These are phyloP conservation scores for Taenaris catops DNA, from an alignment of 2,888 invertebrate genomes.

Conservation along the genomic window DNA sequence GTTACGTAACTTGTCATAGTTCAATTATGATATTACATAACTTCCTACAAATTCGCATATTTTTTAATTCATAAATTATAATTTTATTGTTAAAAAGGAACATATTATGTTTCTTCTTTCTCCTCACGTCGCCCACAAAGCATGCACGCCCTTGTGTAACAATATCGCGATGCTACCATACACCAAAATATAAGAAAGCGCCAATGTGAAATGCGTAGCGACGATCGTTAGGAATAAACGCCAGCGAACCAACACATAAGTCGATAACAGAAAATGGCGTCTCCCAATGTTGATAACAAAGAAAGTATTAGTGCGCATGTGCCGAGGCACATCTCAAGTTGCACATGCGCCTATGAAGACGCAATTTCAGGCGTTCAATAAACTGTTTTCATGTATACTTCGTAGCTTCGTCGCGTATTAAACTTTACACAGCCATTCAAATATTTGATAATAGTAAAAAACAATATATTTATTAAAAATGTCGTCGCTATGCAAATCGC, in stretches of 20 bases:
- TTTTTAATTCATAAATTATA: no score
- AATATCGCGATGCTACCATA: no score
- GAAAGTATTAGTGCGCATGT: constrained; percentile 1
- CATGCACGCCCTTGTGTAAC: no score
- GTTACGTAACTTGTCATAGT: no score
- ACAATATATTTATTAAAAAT: no score
- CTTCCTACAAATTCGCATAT: no score
- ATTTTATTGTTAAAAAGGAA: no score
- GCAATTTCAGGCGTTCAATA: constrained; percentile 1
- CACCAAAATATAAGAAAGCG: no score
- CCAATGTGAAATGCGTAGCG: neutral
- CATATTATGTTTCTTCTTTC: no score
- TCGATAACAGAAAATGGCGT: constrained; percentile 2
- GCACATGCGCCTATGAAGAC: neutral
- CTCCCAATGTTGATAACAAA: constrained; percentile 2
- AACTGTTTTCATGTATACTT: neutral
- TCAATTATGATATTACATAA: no score
- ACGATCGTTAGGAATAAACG: neutral
- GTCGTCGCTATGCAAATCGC: constrained; percentile 8
- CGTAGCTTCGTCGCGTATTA: neutral
- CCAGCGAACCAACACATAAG: neutral
- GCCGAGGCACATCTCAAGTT: neutral
- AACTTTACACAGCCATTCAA: neutral
- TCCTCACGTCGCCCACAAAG: no score
- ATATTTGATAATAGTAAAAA: neutral